A percentile compares a stretch with the other conserved stretches of the same genome.
phyloP scores from a whole-genome alignment of 1,140 invertebrate genomes.

The Drosophila cardini region DNA sequence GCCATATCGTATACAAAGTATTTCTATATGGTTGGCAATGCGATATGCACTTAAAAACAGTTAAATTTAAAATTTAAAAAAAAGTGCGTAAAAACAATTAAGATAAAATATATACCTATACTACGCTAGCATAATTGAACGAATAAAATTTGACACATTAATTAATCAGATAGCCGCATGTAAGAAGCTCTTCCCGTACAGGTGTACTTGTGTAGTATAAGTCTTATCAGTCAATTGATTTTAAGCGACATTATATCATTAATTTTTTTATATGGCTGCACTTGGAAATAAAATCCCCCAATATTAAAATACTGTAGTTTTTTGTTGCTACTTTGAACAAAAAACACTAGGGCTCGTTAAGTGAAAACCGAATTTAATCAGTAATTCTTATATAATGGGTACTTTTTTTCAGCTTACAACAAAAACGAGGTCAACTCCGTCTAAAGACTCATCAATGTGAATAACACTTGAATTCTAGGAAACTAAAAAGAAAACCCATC shows the following conservation, averaged over 20 bases:
- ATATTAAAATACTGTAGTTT: slow-evolving; percentile 47
- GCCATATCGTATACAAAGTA: no score
- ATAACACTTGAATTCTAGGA: slow-evolving; percentile 22
- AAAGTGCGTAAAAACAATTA: no score
- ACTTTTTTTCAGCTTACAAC: slow-evolving; percentile 28
- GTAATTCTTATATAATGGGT: slow-evolving; percentile 8
- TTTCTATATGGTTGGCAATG: no score
- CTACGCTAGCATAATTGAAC: no score
- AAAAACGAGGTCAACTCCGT: slow-evolving; percentile 38
- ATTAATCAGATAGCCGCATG: neutral
- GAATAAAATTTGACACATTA: neutral
- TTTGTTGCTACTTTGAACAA: slow-evolving; percentile 33
- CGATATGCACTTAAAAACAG: no score
- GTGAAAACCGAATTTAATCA: slow-evolving; percentile 43
- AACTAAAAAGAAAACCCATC: slow-evolving; percentile 8
- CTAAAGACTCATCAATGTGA: slow-evolving; percentile 6
- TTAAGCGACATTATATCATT: slow-evolving; percentile 34
- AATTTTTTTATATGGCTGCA: slow-evolving; percentile 39
- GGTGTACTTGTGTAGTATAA: slow-evolving; percentile 5
- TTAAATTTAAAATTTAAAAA: no score
- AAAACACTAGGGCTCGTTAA: slow-evolving; percentile 50
- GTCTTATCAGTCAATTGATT: slow-evolving; percentile 44
- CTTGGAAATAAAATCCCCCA: slow-evolving; percentile 62
- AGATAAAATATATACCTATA: no score
- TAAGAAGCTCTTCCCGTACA: slow-evolving; percentile 4